Evolutionary conservation across 1,140 invertebrate species (phyloP), one percentile per base, ranked within the genome.

Genomic region (Euura lappo): DNA sequence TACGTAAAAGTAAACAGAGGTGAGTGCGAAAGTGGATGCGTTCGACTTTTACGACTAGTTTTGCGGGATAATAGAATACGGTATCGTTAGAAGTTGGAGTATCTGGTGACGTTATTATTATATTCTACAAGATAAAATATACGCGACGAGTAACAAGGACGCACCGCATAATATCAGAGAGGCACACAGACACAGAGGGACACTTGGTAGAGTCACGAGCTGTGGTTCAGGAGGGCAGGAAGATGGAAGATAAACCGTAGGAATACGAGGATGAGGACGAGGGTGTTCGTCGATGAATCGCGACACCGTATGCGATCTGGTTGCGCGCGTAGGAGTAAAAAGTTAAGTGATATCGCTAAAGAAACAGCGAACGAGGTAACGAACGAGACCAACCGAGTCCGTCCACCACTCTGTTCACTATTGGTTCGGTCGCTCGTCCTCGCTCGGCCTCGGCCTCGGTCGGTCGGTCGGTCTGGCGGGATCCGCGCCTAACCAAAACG

Each of bases 251-350:
- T 51, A 6, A 51, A 11, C 11, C 47, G 76, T 75, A 73, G 72
- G 81, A 84, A 81, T 80, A 78, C 72, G 75, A 78, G 72, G 71
- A 71, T 78, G 69, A 76, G 74, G 76, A 65, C 75, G 78, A 72
- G 70, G 74, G 65, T 77, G 70, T 76, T 75, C 71, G 44, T 71
- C 28, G 28, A 28, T 1, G 28, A 28, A 1, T 28, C 28, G 28
- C 28, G 28, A 28, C 28, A 28, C 28, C 28, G 28, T 28, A 1
- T 28, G 28, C 28, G 1, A 28, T 28, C 28, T 28, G 28, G 28
- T 28, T 28, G 1, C 28, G 28, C 28, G 28, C 1, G 28, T 28
- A 28, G 28, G 28, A 28, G 28, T 28, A 28, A 28, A 28, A 28
- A 28, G 28, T 28, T 1, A 28, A 28, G 28, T 28, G 28, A 28